Percentiles rank a stretch among this genome's conserved stretches.
These are phyloP conservation scores for Cybosia mesomella DNA, from an alignment of 2,888 invertebrate genomes.

Conservation along the genomic window DNA sequence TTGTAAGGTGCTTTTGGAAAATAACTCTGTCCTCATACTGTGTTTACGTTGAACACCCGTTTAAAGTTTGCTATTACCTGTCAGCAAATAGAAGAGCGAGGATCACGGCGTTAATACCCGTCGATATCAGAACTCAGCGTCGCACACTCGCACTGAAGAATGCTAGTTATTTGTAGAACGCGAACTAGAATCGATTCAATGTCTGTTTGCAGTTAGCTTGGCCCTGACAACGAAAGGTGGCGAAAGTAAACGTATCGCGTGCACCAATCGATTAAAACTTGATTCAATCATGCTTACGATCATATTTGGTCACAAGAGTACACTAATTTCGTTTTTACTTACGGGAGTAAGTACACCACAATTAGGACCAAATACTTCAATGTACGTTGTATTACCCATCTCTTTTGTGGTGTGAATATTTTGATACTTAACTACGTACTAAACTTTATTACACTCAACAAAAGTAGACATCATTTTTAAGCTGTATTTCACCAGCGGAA, in stretches of 20 bases:
- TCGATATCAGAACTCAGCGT: constrained; percentile 59
- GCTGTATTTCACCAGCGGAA: neutral
- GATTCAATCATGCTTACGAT: constrained; percentile 53
- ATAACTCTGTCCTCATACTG: constrained; percentile 48
- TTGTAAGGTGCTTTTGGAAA: constrained; percentile 63
- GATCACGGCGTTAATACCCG: constrained; percentile 40
- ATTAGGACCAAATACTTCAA: too few species aligned
- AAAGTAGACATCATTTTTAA: neutral
- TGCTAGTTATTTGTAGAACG: constrained; percentile 62
- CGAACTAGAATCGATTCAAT: constrained; percentile 61
- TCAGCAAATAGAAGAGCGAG: constrained; percentile 47
- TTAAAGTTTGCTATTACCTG: constrained; percentile 60
- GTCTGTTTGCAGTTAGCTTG: constrained; percentile 60
- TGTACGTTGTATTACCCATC: neutral
- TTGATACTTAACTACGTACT: too few species aligned
- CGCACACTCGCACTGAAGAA: constrained; percentile 62
- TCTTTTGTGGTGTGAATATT: neutral
- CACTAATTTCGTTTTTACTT: constrained; percentile 17
- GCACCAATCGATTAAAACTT: constrained; percentile 62
- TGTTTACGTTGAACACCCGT: constrained; percentile 55
- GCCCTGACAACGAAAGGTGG: constrained; percentile 80
- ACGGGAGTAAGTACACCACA: too few species aligned
- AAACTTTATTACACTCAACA: too few species aligned
- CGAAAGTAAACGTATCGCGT: constrained; percentile 79
- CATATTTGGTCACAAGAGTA: constrained; percentile 30